phyloP scores from a whole-genome alignment of 2,797 vertebrate species.

The Brachyalestes nurse region DNA sequence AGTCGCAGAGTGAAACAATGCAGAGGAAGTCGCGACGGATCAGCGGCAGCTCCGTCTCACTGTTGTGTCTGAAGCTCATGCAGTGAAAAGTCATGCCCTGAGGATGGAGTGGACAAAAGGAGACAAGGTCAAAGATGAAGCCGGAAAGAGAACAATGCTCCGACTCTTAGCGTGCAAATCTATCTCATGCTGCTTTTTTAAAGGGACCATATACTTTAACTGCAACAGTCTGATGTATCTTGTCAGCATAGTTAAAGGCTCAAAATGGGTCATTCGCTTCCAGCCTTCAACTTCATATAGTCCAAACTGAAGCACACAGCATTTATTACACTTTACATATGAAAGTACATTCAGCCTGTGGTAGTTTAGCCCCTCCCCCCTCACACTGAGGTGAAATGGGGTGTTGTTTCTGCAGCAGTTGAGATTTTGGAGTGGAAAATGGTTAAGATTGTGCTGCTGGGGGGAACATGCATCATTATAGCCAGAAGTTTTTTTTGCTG shows the following conservation, averaged over 20 bases:
- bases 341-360: too few species aligned
- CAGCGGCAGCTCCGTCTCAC: constrained; percentile 27
- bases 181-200: constrained; percentile 45
- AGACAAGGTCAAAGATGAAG: constrained; percentile 55
- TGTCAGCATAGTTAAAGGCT: neutral
- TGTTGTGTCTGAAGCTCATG: constrained; percentile 43
- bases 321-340: neutral
- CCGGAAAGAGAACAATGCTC: constrained; percentile 55
- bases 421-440: neutral
- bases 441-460: neutral
- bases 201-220: constrained; percentile 5
- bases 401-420: neutral
- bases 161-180: constrained; percentile 3
- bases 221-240: neutral
- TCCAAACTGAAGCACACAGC: too few species aligned
- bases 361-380: too few species aligned
- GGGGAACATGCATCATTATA: neutral
- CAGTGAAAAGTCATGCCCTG: constrained; percentile 65
- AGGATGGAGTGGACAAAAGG: constrained; percentile 49
- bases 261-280: too few species aligned
- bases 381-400: neutral
- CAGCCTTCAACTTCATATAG: too few species aligned
- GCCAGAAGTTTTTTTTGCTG: too few species aligned
- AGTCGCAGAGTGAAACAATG: constrained; percentile 55
- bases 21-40: constrained; percentile 49